Base-by-base conservation (phyloP, 1,140 invertebrate genomes). In the Akabosia matsudoensis region DNA sequence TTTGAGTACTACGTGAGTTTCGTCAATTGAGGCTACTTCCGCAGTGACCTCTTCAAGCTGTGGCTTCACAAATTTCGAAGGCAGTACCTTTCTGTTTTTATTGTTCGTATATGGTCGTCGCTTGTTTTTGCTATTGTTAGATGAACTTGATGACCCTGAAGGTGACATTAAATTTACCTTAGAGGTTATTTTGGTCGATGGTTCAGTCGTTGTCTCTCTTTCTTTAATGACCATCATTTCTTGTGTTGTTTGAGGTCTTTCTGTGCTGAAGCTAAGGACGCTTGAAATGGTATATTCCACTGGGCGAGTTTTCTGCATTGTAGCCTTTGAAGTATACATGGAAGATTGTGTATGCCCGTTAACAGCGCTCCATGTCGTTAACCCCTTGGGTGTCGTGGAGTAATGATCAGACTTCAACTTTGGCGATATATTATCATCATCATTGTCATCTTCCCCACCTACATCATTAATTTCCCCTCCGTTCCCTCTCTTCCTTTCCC, bases 341-440 rank as follows among this genome's bases (percentile, higher is more conserved):
- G 31, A 30, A 0, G 71, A 31, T 31, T 56, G 56, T 24, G 52
- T 51, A 24, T 76, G 64, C 24, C 51, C 73, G 24, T 79, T 76
- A 1, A 81, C 77, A 1, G 73, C 80, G 67, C 80, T 81, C 80
- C 80, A 81, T 4, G 80, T 81, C 18, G 78, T 79, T 45, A 81
- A 54, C 16, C 80, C 80, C 75, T 81, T 81, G 0, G 80, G 80
- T 16, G 80, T 79, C 26, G 80, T 78, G 31, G 78, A 52, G 30
- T 34, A 33, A 61, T 33, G 45, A 37, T 61, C 73, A n/a, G 73
- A 74, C 26, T 61, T 64, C 14, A 33, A 33, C 18, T 52, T 54
- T 1, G 54, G 28, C 18, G 74, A 64, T 2, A 34, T 37, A 37
- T 33, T 74, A 3, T 72, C 70, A 31, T 70, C 67, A 14, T 24